Base-by-base conservation (phyloP, 1,140 invertebrate genomes). In the Catajapyx aquilonaris region DNA sequence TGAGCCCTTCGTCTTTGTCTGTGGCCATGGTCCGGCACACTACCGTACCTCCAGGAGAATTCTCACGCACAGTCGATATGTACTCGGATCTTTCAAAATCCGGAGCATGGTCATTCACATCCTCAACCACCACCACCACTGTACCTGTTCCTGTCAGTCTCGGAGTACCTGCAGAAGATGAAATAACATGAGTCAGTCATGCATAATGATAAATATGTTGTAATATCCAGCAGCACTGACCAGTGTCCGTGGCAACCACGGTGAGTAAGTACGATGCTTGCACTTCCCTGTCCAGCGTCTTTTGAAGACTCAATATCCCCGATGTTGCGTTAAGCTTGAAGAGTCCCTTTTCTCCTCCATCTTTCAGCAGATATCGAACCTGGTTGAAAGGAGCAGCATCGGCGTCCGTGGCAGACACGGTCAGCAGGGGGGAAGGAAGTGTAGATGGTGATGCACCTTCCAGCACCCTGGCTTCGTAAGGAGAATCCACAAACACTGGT, bases 91-190 rank as follows among this genome's bases (percentile, higher is more conserved):
- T 63, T 45, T 73, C 72, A 48, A 85, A 85, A 45, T 77, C 70
- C 0, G 88, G 88, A 46, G 69, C 75, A 54, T 93, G 85, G 55
- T 95, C 88, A 54, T 95, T 95, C 20, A 87, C 73, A 53, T 95
- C 90, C 55, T 86, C 73, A 4, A 97, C 84, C 32, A 86, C 61
- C 23, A 98, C 72, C 45, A 68, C 69, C 2, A 97, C 73, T 22
- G 75, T 78, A 22, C 85, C 84, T 1, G 81, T 79, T 35, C 83
- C 85, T 11, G 83, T 91, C 16, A 90, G 58, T 2, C 83, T 76
- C 15, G 85, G 84, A 13, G 79, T 84, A 38, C 84, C 83, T 85
- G 58, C 2, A 37, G 36, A 37, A 35, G 21, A 25, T 34, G 37
- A 42, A 13, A 28, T 9, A 28, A 28, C 13, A 9, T 28, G 23